phyloP scores from a whole-genome alignment of 2,888 invertebrate genomes.

The Loripinus fragilis region DNA sequence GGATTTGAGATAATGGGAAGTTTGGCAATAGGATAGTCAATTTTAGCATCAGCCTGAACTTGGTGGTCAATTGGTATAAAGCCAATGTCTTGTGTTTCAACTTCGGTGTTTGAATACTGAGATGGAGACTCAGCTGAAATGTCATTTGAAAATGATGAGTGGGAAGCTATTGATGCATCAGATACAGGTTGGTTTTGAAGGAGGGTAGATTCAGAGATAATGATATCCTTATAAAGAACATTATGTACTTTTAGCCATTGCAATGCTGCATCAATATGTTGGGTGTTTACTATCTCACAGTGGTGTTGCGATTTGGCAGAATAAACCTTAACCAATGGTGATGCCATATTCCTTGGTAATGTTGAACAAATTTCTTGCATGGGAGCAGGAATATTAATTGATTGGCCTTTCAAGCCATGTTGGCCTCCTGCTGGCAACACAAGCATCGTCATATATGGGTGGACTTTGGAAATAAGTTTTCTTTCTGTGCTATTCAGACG shows the following conservation, averaged over 20 bases:
- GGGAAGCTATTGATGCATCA: too few species aligned
- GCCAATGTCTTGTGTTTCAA: too few species aligned
- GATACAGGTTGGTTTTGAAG: too few species aligned
- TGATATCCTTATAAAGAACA: too few species aligned
- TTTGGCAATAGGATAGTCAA: neutral
- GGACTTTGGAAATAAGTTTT: slow-evolving; percentile 25
- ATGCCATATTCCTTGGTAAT: slow-evolving; percentile 2
- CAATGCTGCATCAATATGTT: too few species aligned
- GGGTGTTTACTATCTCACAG: too few species aligned
- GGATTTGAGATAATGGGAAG: neutral
- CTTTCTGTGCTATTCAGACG: slow-evolving; percentile 29
- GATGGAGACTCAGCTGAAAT: too few species aligned
- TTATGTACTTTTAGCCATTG: too few species aligned
- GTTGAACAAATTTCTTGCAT: slow-evolving; percentile 1
- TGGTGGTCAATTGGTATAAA: too few species aligned
- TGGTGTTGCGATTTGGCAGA: neutral
- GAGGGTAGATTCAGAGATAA: too few species aligned
- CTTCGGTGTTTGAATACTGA: too few species aligned
- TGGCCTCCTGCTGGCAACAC: slow-evolving; percentile 46
- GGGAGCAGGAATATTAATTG: slow-evolving; percentile 28
- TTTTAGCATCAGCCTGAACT: neutral
- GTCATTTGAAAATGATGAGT: too few species aligned
- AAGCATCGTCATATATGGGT: slow-evolving; percentile 35
- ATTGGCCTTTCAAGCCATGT: slow-evolving; percentile 42
- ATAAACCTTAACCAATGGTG: neutral